phyloP scores from a whole-genome alignment of 2,888 invertebrate genomes.

The Limnephilus lunatus region DNA sequence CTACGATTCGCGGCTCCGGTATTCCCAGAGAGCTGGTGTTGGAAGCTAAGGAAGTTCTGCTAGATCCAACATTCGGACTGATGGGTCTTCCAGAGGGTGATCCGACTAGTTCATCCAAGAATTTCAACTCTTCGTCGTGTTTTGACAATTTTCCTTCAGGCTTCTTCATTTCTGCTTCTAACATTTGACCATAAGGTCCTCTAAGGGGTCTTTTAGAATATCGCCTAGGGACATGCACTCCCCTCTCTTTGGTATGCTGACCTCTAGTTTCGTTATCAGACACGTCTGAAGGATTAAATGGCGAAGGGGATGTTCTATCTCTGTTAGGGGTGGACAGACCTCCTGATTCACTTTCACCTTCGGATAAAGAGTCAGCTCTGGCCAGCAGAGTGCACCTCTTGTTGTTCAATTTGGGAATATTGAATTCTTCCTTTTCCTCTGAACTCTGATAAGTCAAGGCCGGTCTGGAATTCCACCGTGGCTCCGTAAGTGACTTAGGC shows the following conservation, averaged over 20 bases:
- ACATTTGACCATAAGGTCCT: conserved; percentile 88
- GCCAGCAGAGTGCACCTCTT: conserved; percentile 74
- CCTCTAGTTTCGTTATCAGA: conserved; percentile 76
- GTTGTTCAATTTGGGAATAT: conserved; percentile 86
- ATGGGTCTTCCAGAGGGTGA: conserved; percentile 67
- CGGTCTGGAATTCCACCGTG: conserved; percentile 73
- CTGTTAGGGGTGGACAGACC: conserved; percentile 72
- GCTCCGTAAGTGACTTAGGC: conserved; percentile 73
- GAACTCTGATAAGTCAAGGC: conserved; percentile 84
- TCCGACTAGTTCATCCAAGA: conserved; percentile 74
- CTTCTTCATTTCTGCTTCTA: conserved; percentile 89
- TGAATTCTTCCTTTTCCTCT: conserved; percentile 83
- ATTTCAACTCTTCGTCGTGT: conserved; percentile 78
- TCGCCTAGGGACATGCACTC: conserved; percentile 79
- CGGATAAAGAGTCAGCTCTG: conserved; percentile 83
- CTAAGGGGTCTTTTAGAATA: conserved; percentile 86
- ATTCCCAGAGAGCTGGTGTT: conserved; percentile 68
- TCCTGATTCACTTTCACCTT: conserved; percentile 81
- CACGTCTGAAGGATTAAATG: conserved; percentile 83
- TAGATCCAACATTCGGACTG: conserved; percentile 67
- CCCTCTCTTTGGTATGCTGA: conserved; percentile 72
- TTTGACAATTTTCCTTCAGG: conserved; percentile 76
- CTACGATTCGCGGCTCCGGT: conserved; percentile 65
- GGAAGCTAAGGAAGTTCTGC: conserved; percentile 68
- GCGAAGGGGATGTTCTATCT: conserved; percentile 80